A percentile compares a stretch with the other conserved stretches of the same genome.
phyloP scores from a whole-genome alignment of 1,140 invertebrate genomes.

The Drosophila burlai region DNA sequence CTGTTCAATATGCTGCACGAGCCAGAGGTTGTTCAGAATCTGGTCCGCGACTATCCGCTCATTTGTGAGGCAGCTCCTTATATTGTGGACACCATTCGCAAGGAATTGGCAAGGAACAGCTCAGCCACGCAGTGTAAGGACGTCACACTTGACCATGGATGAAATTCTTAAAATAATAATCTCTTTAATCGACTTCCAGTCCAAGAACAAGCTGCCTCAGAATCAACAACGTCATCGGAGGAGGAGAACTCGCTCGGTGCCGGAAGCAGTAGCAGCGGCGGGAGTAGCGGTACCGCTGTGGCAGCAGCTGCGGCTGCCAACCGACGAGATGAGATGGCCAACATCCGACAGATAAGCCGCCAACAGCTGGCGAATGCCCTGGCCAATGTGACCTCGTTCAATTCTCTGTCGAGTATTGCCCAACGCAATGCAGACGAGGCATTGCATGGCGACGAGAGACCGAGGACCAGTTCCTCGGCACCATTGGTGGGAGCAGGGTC shows the following conservation, averaged over 20 bases:
- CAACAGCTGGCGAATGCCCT: slow-evolving; percentile 79
- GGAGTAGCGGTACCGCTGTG: slow-evolving; percentile 57
- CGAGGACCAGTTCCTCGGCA: slow-evolving; percentile 28
- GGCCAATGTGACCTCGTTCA: slow-evolving; percentile 71
- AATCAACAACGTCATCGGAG: slow-evolving; percentile 79
- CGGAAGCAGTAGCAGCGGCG: slow-evolving; percentile 75
- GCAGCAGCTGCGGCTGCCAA: slow-evolving; percentile 54
- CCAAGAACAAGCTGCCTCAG: slow-evolving; percentile 78
- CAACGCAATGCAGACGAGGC: slow-evolving; percentile 74
- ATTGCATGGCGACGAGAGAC: slow-evolving; percentile 42
- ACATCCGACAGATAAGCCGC: slow-evolving; percentile 82
- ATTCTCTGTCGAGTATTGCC: slow-evolving; percentile 81
- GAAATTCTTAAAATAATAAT: neutral
- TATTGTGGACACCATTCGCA: slow-evolving; percentile 81
- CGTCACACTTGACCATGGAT: no score
- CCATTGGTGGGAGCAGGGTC: neutral
- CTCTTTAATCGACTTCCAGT: slow-evolving; percentile 32
- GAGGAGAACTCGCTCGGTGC: slow-evolving; percentile 80
- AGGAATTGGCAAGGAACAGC: slow-evolving; percentile 74
- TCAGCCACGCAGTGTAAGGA: slow-evolving; percentile 66
- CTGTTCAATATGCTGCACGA: slow-evolving; percentile 78
- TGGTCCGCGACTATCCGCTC: slow-evolving; percentile 76
- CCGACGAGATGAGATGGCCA: slow-evolving; percentile 65
- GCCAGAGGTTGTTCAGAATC: slow-evolving; percentile 73
- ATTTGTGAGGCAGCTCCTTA: slow-evolving; percentile 80